These are phyloP conservation scores for Silurus lanzhouensis DNA, from an alignment of 2,797 vertebrate species.

Conservation along the genomic window DNA sequence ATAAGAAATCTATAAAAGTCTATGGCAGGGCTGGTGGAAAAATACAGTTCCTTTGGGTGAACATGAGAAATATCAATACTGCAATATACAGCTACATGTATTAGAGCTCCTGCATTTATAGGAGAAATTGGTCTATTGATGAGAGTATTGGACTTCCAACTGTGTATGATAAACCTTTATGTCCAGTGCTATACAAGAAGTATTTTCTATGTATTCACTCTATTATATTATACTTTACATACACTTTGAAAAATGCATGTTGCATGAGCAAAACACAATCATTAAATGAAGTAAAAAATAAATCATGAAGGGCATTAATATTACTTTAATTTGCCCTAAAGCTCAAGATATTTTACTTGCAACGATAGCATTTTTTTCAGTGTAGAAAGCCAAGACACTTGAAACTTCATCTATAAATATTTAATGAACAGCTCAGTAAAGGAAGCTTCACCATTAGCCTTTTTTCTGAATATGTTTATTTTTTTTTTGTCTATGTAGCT, in stretches of 20 bases:
- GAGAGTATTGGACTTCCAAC: conserved; percentile 31
- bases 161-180: conserved; percentile 28
- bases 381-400: not conserved
- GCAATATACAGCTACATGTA: conserved; percentile 45
- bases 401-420: not conserved
- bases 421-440: not conserved
- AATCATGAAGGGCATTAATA: not conserved
- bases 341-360: not conserved
- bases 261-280: not conserved
- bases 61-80: conserved; percentile 49
- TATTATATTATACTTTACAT: not conserved
- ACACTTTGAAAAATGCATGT: not conserved
- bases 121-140: conserved; percentile 52
- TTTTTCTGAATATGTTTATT: not conserved
- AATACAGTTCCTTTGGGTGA: conserved; percentile 48
- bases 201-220: not conserved
- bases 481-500: not conserved
- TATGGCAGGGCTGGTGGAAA: conserved; percentile 35
- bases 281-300: not conserved
- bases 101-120: conserved; percentile 43
- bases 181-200: conserved; percentile 33
- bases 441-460: not conserved
- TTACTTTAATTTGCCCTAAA: not conserved
- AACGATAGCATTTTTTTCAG: not conserved
- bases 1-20: conserved; percentile 55